Percentiles rank a stretch among this genome's conserved stretches.
These are phyloP conservation scores for Phyllostomus hastatus DNA, from an alignment of 2,113 vertebrate species.

Conservation along the genomic window DNA sequence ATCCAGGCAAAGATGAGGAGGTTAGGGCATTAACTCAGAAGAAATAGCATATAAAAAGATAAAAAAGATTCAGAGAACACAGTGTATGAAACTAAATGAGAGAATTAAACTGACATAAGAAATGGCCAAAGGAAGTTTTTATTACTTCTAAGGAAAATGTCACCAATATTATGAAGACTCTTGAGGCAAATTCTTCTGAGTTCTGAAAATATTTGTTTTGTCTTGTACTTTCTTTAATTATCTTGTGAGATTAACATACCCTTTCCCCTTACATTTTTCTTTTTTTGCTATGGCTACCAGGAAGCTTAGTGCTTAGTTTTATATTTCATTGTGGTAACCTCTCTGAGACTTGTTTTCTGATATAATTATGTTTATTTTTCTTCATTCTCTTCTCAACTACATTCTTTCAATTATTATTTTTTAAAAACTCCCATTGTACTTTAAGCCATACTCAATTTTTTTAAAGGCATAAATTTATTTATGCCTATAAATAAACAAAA, in stretches of 20 bases:
- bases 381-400: background rate
- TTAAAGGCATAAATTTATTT: background rate
- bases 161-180: background rate
- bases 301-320: background rate
- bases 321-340: background rate
- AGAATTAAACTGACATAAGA: background rate
- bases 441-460: background rate
- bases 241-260: background rate
- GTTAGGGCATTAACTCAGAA: background rate
- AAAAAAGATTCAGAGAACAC: background rate
- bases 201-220: background rate
- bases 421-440: background rate
- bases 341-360: background rate
- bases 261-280: background rate
- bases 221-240: background rate
- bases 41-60: background rate
- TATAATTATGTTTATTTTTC: background rate
- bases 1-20: background rate
- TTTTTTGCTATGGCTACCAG: background rate
- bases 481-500: background rate
- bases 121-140: background rate
- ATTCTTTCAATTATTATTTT: background rate
- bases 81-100: background rate
- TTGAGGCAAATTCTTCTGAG: background rate
- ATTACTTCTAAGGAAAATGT: background rate